Base-by-base conservation (phyloP, 2,888 invertebrate species). In the Agrotis clavis region DNA sequence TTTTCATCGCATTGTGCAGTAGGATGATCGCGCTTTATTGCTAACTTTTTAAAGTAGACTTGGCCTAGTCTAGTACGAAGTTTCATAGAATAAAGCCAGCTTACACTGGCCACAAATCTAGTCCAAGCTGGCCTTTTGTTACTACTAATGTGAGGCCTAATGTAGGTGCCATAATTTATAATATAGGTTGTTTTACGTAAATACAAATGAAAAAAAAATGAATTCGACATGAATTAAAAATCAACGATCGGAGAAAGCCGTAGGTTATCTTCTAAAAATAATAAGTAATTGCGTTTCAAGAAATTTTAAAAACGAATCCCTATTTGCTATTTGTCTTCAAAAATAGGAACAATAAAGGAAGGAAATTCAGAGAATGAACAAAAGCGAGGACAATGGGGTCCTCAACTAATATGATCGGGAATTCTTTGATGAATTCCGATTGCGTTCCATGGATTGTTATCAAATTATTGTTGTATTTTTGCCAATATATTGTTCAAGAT, bases 331-430 rank as follows among this genome's bases (percentile, higher is more conserved):
- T 66, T 66, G 41, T 30, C 19, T 16, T 30, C 9, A 18, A 18
- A 56, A 51, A 53, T 48, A 56, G 35, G 19, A 21, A 59, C 48
- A 53, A 57, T 30, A 56, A 56, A 21, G 54, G 18, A 63, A 56
- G 54, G 18, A 63, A 50, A 64, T 45, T 56, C 30, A 9, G 47
- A 11, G 35, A 54, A 74, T 71, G 47, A 53, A 48, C 48, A 14
- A 41, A 71, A 73, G 18, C 54, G 18, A 30, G 9, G 14, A 2
- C 4, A 13, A 25, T 25, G 16, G 45, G 16, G 4, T 25, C 11
- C 16, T n/a, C 50, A 50, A 72, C 56, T 65, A 57, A 66, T 73
- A 57, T 57, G 57, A 74, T 57, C 30, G 56, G 9, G 21, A 65
- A 65, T 74, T 45, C 65, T 74, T 74, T 57, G 50, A 47, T 11